Conservation (phyloP, 2,113 vertebrate genomes). For the Chaetorhynchus papuensis region DNA sequence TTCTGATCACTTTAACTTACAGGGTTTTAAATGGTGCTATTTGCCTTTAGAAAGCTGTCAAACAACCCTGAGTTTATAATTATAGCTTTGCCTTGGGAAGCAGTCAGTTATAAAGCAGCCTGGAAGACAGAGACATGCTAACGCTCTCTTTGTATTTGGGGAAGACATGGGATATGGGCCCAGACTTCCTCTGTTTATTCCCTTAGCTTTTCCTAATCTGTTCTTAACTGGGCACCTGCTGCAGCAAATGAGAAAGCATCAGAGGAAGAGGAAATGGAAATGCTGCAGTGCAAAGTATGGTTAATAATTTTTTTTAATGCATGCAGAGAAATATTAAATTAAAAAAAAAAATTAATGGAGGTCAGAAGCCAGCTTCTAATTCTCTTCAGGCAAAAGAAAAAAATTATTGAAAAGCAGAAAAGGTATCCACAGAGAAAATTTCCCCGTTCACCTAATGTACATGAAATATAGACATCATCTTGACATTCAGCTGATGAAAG, state of each 20-base stretch:
- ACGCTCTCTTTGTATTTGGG: neutral
- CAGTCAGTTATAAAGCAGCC: neutral
- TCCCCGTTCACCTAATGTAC: neutral
- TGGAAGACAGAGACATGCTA: neutral
- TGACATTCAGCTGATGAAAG: constrained; percentile 54
- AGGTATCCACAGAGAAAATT: constrained; percentile 18
- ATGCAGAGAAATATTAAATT: constrained; percentile 47
- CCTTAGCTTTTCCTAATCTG: constrained; percentile 3
- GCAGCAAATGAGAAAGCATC: neutral
- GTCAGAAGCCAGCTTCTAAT: constrained; percentile 55
- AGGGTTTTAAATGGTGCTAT: neutral
- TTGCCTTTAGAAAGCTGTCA: constrained; percentile 22
- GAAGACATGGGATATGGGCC: neutral
- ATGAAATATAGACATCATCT: constrained; percentile 60
- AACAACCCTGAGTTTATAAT: constrained; percentile 10
- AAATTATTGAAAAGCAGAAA: constrained; percentile 49
- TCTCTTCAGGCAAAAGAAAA: constrained; percentile 59
- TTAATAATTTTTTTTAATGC: constrained; percentile 22
- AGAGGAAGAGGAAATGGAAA: constrained; percentile 29
- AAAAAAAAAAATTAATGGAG: constrained; percentile 66
- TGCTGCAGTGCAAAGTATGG: neutral
- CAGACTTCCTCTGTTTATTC: neutral
- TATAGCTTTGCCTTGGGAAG: neutral
- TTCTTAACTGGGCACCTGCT: neutral
- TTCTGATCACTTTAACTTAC: neutral